Conservation (phyloP, 1,140 invertebrate species). For the Lordiphosa clarofinis region DNA sequence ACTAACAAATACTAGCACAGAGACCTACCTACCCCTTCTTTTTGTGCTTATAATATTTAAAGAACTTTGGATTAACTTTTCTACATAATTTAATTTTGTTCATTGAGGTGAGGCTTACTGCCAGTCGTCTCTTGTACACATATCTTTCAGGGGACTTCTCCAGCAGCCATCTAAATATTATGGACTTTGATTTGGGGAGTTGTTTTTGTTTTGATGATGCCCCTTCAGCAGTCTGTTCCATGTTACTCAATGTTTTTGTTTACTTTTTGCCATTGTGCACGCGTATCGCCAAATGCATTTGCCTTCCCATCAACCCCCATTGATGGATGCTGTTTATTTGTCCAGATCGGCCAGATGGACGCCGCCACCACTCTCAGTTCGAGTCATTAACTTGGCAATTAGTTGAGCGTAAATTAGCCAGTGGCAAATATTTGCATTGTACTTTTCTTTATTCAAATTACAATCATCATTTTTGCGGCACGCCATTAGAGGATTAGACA, state of each 20-base stretch:
- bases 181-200: no score
- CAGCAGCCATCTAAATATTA: no score
- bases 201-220: no score
- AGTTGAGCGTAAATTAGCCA: conserved; percentile 52
- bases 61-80: no score
- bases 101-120: no score
- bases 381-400: conserved; percentile 58
- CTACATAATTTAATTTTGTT: no score
- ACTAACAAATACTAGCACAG: no score
- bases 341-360: background rate
- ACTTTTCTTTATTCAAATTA: conserved; percentile 35
- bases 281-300: conserved; percentile 15
- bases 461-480: conserved; percentile 41
- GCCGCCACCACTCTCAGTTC: conserved; percentile 6
- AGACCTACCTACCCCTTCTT: no score
- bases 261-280: conserved; percentile 16
- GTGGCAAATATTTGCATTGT: conserved; percentile 54
- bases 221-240: background rate
- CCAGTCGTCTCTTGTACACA: no score
- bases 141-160: no score
- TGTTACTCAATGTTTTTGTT: conserved; percentile 9
- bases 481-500: conserved; percentile 47
- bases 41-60: no score
- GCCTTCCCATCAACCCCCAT: background rate
- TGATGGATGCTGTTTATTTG: background rate